These are phyloP conservation scores for Sisyra nigra DNA, from an alignment of 2,888 invertebrate species.

Conservation along the genomic window DNA sequence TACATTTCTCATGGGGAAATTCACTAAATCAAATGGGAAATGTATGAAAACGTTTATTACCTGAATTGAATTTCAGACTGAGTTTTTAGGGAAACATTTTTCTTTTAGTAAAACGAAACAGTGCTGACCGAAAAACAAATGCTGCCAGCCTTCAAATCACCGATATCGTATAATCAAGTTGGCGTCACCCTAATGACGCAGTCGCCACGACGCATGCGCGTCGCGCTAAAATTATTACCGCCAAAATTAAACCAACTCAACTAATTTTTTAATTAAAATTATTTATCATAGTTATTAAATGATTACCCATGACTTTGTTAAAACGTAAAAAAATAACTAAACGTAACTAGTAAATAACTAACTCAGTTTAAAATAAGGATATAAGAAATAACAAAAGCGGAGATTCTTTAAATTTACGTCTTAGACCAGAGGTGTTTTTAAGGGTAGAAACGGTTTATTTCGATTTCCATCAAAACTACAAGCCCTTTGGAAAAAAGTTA, in stretches of 20 bases:
- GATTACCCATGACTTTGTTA: slow-evolving; percentile 87
- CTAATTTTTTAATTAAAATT: slow-evolving; percentile 17
- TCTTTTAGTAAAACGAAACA: slow-evolving; percentile 24
- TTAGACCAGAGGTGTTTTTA: too few species aligned
- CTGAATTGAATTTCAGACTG: slow-evolving; percentile 21
- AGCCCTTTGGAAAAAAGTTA: too few species aligned
- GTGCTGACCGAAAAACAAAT: slow-evolving; percentile 29
- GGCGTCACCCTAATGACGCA: slow-evolving; percentile 9
- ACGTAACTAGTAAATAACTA: too few species aligned
- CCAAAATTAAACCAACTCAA: background rate
- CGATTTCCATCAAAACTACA: too few species aligned
- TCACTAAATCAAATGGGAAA: slow-evolving; percentile 5
- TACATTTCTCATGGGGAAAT: background rate
- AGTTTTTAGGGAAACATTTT: slow-evolving; percentile 28
- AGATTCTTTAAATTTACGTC: too few species aligned
- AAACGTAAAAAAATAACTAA: too few species aligned
- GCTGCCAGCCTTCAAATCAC: slow-evolving; percentile 23
- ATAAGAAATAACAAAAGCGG: too few species aligned
- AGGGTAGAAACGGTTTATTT: too few species aligned
- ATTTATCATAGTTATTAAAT: slow-evolving; percentile 93
- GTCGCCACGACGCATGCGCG: slow-evolving; percentile 9
- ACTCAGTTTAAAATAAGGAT: too few species aligned
- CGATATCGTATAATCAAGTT: slow-evolving; percentile 16
- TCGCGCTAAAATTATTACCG: slow-evolving; percentile 1
- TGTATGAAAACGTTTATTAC: slow-evolving; percentile 17